Percentiles rank a stretch among this genome's conserved stretches.
These are phyloP conservation scores for Thrips palmi DNA, from an alignment of 1,140 invertebrate genomes.

Conservation along the genomic window DNA sequence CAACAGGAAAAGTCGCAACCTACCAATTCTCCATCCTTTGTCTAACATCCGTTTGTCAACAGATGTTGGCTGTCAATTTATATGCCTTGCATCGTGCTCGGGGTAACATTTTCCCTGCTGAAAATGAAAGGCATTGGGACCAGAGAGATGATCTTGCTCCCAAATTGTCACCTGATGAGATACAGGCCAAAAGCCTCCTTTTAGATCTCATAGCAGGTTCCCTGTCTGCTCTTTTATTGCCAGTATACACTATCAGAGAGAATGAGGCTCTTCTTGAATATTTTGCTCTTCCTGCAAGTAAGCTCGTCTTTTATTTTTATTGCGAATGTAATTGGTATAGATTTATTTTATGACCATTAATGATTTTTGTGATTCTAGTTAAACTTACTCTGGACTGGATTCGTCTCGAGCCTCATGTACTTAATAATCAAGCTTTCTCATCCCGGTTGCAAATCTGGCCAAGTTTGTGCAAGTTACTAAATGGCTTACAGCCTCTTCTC, in stretches of 20 bases:
- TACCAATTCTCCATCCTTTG: background rate
- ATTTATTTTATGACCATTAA: constrained; percentile 7
- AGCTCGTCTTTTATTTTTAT: constrained; percentile 17
- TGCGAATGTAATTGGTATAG: constrained; percentile 2
- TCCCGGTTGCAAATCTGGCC: constrained; percentile 56
- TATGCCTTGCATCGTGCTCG: constrained; percentile 45
- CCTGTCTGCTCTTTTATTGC: constrained; percentile 48
- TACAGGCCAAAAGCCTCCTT: constrained; percentile 32
- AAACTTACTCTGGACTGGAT: constrained; percentile 60
- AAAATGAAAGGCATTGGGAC: constrained; percentile 19
- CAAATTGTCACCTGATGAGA: constrained; percentile 33
- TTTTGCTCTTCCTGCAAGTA: constrained; percentile 48
- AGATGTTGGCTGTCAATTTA: constrained; percentile 58
- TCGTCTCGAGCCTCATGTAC: constrained; percentile 31
- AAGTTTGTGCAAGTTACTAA: constrained; percentile 53
- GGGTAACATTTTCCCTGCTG: constrained; percentile 20
- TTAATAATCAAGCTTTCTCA: constrained; percentile 37
- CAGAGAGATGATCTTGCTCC: no score
- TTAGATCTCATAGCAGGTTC: constrained; percentile 44
- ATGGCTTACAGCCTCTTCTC: constrained; percentile 35
- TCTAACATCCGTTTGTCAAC: constrained; percentile 21
- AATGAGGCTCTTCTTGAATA: constrained; percentile 38
- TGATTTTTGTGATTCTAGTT: constrained; percentile 30
- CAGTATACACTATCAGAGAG: constrained; percentile 43
- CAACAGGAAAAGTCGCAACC: background rate